A percentile compares a stretch with the other conserved stretches of the same genome.
phyloP scores from a whole-genome alignment of 2,888 invertebrate genomes.

The Myathropa florea region DNA sequence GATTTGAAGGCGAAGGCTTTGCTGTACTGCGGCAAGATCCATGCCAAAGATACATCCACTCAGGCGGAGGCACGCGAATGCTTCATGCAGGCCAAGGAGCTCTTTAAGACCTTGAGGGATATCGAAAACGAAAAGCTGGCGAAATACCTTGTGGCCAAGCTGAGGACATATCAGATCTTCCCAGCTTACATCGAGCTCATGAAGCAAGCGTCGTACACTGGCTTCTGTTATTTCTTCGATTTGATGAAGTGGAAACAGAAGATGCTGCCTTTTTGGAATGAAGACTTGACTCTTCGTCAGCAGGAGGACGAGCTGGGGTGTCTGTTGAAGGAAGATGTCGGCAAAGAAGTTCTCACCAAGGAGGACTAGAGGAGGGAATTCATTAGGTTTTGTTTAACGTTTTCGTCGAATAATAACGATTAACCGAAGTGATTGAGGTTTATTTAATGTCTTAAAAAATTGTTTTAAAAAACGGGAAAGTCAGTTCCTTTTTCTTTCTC shows the following conservation, averaged over 20 bases:
- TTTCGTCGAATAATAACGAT: not conserved
- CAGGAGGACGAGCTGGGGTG: slow-evolving; percentile 20
- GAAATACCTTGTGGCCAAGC: slow-evolving; percentile 47
- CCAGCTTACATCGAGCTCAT: slow-evolving; percentile 52
- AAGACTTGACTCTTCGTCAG: not conserved
- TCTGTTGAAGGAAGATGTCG: slow-evolving; percentile 21
- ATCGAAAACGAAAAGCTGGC: slow-evolving; percentile 54
- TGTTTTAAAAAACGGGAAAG: too few species aligned
- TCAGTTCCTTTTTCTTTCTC: too few species aligned
- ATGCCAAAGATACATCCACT: slow-evolving; percentile 11
- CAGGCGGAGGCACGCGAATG: slow-evolving; percentile 28
- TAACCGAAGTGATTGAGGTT: too few species aligned
- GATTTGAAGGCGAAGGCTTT: slow-evolving; percentile 35
- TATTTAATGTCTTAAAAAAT: too few species aligned
- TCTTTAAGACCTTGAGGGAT: slow-evolving; percentile 23
- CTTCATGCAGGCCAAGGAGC: slow-evolving; percentile 38
- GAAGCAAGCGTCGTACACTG: slow-evolving; percentile 2
- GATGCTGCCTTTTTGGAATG: slow-evolving; percentile 54
- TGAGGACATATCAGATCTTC: slow-evolving; percentile 50
- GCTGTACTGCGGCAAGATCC: slow-evolving; percentile 53
- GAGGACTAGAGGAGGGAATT: not conserved
- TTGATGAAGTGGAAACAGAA: slow-evolving; percentile 53
- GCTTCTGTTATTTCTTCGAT: slow-evolving; percentile 50
- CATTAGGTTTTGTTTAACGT: not conserved
- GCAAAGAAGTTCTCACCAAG: not conserved